Base-by-base conservation (phyloP, 1,140 invertebrate genomes). In the Drosophila littoralis region DNA sequence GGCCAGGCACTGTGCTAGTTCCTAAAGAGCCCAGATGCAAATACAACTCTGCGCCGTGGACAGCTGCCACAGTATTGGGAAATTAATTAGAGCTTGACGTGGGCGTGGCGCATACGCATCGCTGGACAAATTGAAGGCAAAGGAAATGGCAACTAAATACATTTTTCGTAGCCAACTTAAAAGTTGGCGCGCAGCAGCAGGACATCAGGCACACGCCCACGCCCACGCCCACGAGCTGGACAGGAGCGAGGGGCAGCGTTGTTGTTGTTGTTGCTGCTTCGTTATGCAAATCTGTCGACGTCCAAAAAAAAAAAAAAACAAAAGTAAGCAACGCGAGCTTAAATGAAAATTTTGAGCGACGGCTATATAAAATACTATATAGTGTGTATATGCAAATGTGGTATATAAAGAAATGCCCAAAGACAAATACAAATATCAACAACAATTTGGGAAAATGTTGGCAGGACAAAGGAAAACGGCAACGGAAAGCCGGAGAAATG, bases 371-470 rank as follows among this genome's bases (percentile, higher is more conserved):
- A 80, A 38, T 48, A 57, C 46, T 58, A 38, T 66, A 48, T 75
- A 75, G 66, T 68, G 64, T 75, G 65, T 78, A 77, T 83, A 89
- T 79, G 82, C 79, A 86, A 88, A 88, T 89, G 22, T 28, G 22
- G 70, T 84, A 84, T 73, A 90, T 84, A 89, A 89, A 75, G 77
- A 81, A 89, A 89, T 70, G 71, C 68, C 81, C 40, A 82, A 81
- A 81, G 67, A 89, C 76, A 79, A 86, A 86, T 72, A 88, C 69
- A 69, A 77, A 58, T 61, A 65, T 36, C 36, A 50, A 45, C 68
- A 72, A 43, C 69, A 75, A 64, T 76, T 64, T 71, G 10, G 35
- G 6, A 36, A 32, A 70, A 64, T 13, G 52, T 8, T 66, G 38
- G 57, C 54, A 35, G 48, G 60, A 46, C 57, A 35, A 59, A 59